These are phyloP conservation scores for Mormyrus iriodes DNA, from an alignment of 2,113 vertebrate genomes.

Conservation along the genomic window DNA sequence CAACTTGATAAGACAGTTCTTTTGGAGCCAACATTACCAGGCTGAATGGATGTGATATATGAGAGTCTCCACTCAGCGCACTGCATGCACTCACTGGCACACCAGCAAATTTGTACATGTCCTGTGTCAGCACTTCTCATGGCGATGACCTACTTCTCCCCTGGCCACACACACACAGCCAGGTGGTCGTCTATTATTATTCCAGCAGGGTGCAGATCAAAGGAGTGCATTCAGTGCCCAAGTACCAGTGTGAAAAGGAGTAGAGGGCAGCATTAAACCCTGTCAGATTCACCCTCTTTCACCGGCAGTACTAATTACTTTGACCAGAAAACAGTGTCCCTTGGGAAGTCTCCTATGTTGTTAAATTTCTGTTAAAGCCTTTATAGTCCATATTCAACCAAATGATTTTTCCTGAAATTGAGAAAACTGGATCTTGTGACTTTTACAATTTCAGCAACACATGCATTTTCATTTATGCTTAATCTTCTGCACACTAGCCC, in stretches of 20 bases:
- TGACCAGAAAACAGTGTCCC: not conserved
- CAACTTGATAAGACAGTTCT: not conserved
- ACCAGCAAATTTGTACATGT: not conserved
- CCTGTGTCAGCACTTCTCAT: not conserved
- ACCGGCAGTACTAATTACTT: not conserved
- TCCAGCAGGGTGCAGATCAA: not conserved
- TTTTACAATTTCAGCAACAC: not conserved
- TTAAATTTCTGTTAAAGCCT: not conserved
- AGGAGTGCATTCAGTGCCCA: not conserved
- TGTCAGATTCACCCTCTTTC: not conserved
- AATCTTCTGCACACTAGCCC: not conserved
- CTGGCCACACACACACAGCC: not conserved
- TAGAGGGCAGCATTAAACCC: not conserved
- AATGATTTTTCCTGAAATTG: not conserved
- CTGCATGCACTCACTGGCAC: not conserved
- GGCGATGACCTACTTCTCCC: not conserved
- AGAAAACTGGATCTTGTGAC: not conserved
- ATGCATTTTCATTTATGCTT: not conserved
- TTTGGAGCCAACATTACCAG: not conserved
- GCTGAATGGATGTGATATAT: not conserved
- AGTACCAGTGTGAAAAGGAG: not conserved
- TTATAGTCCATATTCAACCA: not conserved
- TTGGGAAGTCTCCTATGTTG: not conserved
- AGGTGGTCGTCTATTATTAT: not conserved
- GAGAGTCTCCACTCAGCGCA: too few relatives aligned